These are phyloP conservation scores for Pelecanoides urinatrix DNA, from an alignment of 2,113 vertebrate genomes.

Conservation along the genomic window DNA sequence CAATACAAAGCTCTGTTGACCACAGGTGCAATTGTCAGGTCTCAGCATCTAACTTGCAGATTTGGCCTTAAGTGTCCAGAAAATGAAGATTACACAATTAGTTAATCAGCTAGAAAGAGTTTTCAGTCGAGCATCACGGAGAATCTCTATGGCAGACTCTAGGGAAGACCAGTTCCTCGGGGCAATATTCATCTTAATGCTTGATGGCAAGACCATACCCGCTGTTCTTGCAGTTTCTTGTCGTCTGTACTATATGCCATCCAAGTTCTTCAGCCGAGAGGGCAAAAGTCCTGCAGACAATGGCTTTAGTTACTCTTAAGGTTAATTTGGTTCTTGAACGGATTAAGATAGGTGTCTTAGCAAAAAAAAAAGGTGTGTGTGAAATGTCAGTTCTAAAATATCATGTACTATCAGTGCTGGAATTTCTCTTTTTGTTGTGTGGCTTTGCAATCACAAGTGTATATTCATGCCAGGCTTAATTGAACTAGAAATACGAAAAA, in stretches of 20 bases:
- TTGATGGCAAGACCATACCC: not conserved
- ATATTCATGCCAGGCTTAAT: not conserved
- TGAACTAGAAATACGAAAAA: not conserved
- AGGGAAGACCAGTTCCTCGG: not conserved
- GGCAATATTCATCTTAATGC: fast-evolving
- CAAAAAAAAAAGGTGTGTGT: not conserved
- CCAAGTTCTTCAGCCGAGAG: not conserved
- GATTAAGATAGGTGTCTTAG: not conserved
- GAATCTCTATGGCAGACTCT: not conserved
- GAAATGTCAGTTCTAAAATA: not conserved
- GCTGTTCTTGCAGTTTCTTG: not conserved
- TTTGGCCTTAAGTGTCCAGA: not conserved
- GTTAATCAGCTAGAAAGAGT: not conserved
- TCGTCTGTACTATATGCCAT: not conserved
- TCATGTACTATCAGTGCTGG: not conserved
- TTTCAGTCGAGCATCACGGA: not conserved
- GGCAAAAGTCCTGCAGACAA: not conserved
- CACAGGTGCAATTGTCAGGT: not conserved
- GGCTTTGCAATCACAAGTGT: not conserved
- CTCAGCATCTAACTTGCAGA: not conserved
- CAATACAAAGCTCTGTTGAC: not conserved
- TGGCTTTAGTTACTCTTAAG: not conserved
- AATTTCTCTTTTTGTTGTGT: not conserved
- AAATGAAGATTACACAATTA: not conserved
- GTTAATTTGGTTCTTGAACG: not conserved